Evolutionary conservation across 2,888 invertebrate species (phyloP), one percentile per base, ranked within the genome.

Genomic region (Aspidapion aeneum): DNA sequence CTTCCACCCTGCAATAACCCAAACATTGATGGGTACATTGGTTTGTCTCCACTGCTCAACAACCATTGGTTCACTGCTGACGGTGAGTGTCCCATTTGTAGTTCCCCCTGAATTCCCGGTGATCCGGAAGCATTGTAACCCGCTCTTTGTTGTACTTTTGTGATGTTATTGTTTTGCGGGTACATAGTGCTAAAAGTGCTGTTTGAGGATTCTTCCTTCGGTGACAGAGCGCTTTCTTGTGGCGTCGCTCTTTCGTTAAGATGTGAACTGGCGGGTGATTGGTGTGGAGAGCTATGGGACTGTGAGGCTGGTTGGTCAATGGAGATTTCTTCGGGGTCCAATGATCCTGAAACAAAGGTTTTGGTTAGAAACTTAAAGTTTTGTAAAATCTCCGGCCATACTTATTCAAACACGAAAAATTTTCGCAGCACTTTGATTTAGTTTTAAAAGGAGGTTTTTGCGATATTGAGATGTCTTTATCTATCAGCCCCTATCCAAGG

Each of bases 301-400:
- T 67, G 66, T 56, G 63, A 67, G 35, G 75, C 80, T 77, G 78
- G 81, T 67, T 79, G 85, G 74, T 80, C 86, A 74, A 87, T 87
- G 76, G 91, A 81, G 18, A 92, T 79, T 78, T 92, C 91, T 79
- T 91, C 91, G 73, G 90, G 89, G 75, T 90, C 88, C 78, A 92
- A 83, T 73, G 90, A 87, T 83, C 92, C 92, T 92, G 84, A 49
- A 86, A 86, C 51, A 58, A 62, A 66, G 55, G 52, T n/a, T 12
- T n/a, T n/a, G n/a, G n/a, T n/a, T n/a, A n/a, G n/a, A n/a, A 16
- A 55, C 20, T 5, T 5, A 52, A 7, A 52, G n/a, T n/a, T n/a
- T n/a, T n/a, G n/a, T n/a, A n/a, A n/a, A n/a, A n/a, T n/a, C n/a
- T n/a, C n/a, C n/a, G n/a, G n/a, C n/a, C n/a, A n/a, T n/a, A n/a